Base-by-base conservation (phyloP, 1,140 invertebrate species). In the Bathynomus jamesi region DNA sequence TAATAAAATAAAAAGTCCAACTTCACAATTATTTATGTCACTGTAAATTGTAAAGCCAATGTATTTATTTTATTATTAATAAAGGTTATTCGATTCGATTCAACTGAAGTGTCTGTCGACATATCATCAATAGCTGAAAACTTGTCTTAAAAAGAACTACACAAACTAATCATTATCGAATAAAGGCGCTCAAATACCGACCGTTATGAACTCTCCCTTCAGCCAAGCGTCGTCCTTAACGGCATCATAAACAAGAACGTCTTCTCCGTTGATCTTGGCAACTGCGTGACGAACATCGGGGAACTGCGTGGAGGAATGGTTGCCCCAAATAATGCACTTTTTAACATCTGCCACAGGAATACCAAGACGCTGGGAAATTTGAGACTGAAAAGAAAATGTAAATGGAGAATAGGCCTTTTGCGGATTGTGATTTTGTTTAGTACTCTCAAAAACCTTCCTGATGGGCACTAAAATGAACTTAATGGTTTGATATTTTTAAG, bases 251-350 rank as follows among this genome's bases (percentile, higher is more conserved):
- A 83, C 78, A 10, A 76, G 30, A 13, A 78, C 79, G 85, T 88
- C 29, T 81, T 86, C 79, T 81, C 83, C 78, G 85, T 83, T 64
- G 80, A 82, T 69, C 13, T 70, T 82, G 5, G 94, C 93, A 53
- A 85, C 82, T 65, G 95, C 95, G 82, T 96, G 90, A n/a, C 86
- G 85, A 11, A 91, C 91, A 88, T 99, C 97, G 24, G 98, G 97
- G 82, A 93, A 99, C 84, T 99, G 97, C 3, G 98, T 99, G 5
- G 94, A 95, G 0, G 96, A 99, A 81, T 99, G 98, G 83, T 99
- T 99, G 28, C 98, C 98, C 98, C 98, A 99, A 80, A 99, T 99
- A 70, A 96, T 92, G 5, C 96, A 90, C 82, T 98, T 97, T 77
- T 88, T 88, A 2, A 99, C 89, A 79, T 89, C 85, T 69, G 87